Evolutionary conservation across 2,797 vertebrate species (phyloP).

Genomic region (Anomalospiza imberbis): DNA sequence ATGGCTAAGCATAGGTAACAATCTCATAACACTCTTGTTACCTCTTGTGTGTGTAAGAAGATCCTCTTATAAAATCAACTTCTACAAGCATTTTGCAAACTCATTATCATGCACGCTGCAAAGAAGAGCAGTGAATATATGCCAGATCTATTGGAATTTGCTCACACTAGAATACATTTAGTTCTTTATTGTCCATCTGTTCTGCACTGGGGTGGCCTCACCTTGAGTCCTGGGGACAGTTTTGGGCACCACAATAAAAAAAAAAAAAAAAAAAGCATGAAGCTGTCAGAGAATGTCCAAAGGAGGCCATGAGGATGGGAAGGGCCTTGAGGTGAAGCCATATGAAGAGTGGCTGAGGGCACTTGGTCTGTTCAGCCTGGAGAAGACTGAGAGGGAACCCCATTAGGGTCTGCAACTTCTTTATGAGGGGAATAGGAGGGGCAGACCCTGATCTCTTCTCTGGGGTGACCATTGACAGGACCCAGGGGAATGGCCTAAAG

Average conservation of each 20-base stretch:
- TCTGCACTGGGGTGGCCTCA: background rate
- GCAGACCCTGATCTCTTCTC: background rate
- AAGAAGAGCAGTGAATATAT: background rate
- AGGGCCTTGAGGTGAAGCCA: background rate
- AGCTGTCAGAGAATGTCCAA: background rate
- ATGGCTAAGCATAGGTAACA: background rate
- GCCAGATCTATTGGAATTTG: background rate
- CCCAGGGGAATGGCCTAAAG: background rate
- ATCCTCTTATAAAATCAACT: background rate
- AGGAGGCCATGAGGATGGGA: background rate
- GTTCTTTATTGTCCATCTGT: background rate
- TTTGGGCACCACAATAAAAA: background rate
- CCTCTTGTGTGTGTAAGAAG: background rate
- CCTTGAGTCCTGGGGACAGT: accelerated
- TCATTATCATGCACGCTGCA: background rate
- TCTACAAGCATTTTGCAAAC: background rate
- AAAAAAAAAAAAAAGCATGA: background rate
- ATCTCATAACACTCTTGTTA: background rate
- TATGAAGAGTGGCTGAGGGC: background rate
- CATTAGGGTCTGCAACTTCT: background rate
- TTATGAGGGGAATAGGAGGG: background rate
- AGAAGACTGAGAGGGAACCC: background rate
- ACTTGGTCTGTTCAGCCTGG: background rate
- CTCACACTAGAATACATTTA: background rate
- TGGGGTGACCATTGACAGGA: too few species aligned